These are phyloP conservation scores for Drosophila silvestris DNA, from an alignment of 2,888 invertebrate genomes.

Conservation along the genomic window DNA sequence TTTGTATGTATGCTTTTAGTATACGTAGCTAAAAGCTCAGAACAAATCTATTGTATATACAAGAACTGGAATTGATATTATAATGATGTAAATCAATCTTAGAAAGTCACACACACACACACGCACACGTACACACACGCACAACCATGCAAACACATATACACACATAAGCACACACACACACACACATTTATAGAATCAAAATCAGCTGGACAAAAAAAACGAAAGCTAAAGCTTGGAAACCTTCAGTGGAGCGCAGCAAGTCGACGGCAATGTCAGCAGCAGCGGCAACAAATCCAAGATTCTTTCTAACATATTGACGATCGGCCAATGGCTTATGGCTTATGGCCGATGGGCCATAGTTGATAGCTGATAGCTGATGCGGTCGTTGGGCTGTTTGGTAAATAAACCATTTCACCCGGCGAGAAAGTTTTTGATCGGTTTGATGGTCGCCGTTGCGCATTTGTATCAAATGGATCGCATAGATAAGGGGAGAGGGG, in stretches of 20 bases:
- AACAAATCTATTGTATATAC: background rate
- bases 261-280: constrained; percentile 12
- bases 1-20: background rate
- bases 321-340: constrained; percentile 2
- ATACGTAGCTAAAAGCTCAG: background rate
- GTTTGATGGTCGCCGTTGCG: constrained; percentile 2
- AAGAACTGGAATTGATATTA: background rate
- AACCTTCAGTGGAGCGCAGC: constrained; percentile 43
- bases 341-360: constrained; percentile 10
- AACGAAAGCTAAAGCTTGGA: constrained; percentile 69
- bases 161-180: background rate
- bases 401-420: constrained; percentile 59
- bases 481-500: background rate
- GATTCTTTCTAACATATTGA: constrained; percentile 44
- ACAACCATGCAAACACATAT: background rate
- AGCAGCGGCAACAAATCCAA: constrained; percentile 33
- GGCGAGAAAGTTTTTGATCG: constrained; percentile 62
- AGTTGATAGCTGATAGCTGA: constrained; percentile 1
- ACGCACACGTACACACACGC: background rate
- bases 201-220: constrained; percentile 63
- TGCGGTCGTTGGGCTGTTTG: constrained; percentile 14
- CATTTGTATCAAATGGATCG: background rate
- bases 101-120: constrained; percentile 7
- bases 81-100: constrained; percentile 7
- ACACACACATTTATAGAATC: constrained; percentile 26